phyloP scores from a whole-genome alignment of 1,140 invertebrate genomes.

The Forficula auricularia region DNA sequence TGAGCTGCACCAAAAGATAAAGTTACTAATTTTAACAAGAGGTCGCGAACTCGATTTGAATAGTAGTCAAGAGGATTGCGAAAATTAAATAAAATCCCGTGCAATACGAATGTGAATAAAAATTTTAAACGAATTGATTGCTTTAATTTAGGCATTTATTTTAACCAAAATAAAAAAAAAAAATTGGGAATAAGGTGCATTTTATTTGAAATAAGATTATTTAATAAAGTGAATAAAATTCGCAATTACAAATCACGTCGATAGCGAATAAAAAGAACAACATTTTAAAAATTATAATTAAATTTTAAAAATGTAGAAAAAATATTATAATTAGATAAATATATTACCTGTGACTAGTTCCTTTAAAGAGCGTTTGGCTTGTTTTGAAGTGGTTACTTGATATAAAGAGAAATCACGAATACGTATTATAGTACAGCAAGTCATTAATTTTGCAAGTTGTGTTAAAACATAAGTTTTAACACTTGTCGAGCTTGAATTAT shows the following conservation, averaged over 20 bases:
- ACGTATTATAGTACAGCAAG: constrained; percentile 72
- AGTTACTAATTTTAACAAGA: no score
- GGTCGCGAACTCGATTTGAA: no score
- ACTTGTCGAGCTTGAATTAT: constrained; percentile 24
- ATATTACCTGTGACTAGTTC: constrained; percentile 60
- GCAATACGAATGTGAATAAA: no score
- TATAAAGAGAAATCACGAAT: constrained; percentile 76
- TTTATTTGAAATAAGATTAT: background rate
- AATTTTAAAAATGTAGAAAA: constrained; percentile 5
- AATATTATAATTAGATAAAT: constrained; percentile 5
- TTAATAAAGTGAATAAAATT: background rate
- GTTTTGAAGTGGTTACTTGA: constrained; percentile 58
- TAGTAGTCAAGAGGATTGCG: no score
- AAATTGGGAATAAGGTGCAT: no score
- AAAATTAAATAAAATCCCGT: no score
- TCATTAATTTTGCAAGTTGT: constrained; percentile 74
- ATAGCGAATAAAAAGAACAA: background rate
- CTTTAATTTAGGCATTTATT: no score
- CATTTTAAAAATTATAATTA: background rate
- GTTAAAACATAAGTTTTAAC: constrained; percentile 49
- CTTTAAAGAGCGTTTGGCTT: constrained; percentile 42
- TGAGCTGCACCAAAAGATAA: constrained; percentile 25
- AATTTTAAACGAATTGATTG: no score
- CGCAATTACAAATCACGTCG: background rate
- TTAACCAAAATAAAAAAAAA: constrained; percentile 11